phyloP scores from a whole-genome alignment of 2,113 vertebrate species.

The Oncorhynchus gorbuscha region DNA sequence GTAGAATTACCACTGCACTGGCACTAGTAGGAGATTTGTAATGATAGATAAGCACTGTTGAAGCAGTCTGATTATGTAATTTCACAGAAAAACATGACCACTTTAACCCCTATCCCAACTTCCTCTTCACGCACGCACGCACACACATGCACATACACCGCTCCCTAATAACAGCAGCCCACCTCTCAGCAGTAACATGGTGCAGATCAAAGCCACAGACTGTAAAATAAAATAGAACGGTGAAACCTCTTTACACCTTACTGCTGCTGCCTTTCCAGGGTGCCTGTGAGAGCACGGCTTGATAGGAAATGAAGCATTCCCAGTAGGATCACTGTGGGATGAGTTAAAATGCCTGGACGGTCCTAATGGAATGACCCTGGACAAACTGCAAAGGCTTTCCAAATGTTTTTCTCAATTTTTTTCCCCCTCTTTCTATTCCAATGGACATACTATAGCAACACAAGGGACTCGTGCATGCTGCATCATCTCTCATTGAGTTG shows the following conservation, averaged over 20 bases:
- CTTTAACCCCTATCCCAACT: not conserved
- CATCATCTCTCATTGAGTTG: constrained; percentile 7
- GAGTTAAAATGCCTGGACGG: constrained; percentile 58
- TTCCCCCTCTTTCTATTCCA: constrained; percentile 36
- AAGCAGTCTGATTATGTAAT: not conserved
- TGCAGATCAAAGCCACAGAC: constrained; percentile 37
- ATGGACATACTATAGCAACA: not conserved
- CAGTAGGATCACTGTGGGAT: constrained; percentile 41
- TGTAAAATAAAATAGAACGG: constrained; percentile 50
- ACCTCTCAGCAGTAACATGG: constrained; percentile 6
- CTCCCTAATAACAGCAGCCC: not conserved
- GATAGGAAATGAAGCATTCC: constrained; percentile 48
- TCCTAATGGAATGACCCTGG: constrained; percentile 52
- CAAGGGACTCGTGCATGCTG: constrained; percentile 11
- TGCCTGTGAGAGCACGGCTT: constrained; percentile 52
- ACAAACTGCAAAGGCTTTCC: constrained; percentile 28
- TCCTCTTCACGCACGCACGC: not conserved
- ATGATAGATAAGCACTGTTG: not conserved
- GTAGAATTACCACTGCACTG: not conserved
- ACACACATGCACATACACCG: too few species aligned
- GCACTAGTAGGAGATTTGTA: not conserved
- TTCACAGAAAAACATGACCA: not conserved
- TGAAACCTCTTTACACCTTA: constrained; percentile 69
- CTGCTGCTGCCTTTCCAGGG: constrained; percentile 47
- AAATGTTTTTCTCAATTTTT: not conserved